Evolutionary conservation across 1,140 invertebrate genomes (phyloP), one percentile per base, ranked within the genome.

Genomic region (Pomacea maculata): DNA sequence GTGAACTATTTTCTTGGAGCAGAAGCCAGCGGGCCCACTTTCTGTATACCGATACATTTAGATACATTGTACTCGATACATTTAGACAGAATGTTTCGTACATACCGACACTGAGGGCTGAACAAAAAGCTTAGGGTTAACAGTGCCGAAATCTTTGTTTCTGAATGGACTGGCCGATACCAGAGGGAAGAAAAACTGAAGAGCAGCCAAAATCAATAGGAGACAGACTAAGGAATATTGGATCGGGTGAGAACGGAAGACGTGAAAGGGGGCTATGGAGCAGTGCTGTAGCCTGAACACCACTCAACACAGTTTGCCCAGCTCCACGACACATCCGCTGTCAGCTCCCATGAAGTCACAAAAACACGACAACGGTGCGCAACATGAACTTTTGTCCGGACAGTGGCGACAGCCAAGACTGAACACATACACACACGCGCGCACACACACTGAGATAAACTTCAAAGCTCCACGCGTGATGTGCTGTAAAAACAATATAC

Each of bases 141-240:
- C 57, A 61, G 57, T 61, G 11, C 57, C 57, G 57, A 11, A 61
- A 17, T 61, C 57, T 61, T 61, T 8, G 57, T 17, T 61, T 61
- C 57, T 61, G 11, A 61, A 61, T 61, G 57, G 57, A 61, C 11
- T 17, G 11, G 57, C 57, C 57, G 57, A 61, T 61, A 61, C 15
- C 57, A 61, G 57, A 61, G 57, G 57, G 15, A 1, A 21, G 67
- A 21, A 21, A n/a, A 34, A 12, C 67, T n/a, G 21, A 34, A 34
- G 6, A 70, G 67, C 21, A 21, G 29, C 67, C 67, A 70, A 70
- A 70, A 70, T 70, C 67, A 34, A 70, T 70, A 70, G 21, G 67
- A 70, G 67, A 70, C 67, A 70, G 67, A n/a, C 67, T n/a, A n/a
- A 70, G 67, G n/a, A 70, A 34, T 34, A 70, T n/a, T 34, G 29